These are phyloP conservation scores for Agrotis ipsilon DNA, from an alignment of 2,888 invertebrate genomes.

Conservation along the genomic window DNA sequence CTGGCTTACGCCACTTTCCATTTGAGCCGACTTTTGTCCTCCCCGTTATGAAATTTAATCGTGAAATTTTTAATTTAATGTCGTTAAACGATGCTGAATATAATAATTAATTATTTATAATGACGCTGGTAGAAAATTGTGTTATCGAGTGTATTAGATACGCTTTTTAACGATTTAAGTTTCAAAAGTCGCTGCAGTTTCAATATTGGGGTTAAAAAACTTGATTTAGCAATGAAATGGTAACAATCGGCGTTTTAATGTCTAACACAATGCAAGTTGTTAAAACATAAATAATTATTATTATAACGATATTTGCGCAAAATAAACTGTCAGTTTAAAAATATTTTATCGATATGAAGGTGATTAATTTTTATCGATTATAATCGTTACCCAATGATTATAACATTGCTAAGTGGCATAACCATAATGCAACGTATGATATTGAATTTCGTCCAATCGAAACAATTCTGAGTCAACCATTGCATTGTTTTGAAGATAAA, in stretches of 20 bases:
- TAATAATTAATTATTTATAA: slow-evolving; percentile 35
- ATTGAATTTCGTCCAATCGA: slow-evolving; percentile 52
- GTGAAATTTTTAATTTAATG: slow-evolving; percentile 60
- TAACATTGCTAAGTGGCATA: slow-evolving; percentile 62
- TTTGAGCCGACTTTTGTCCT: slow-evolving; percentile 58
- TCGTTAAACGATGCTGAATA: slow-evolving; percentile 25
- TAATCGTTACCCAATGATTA: slow-evolving; percentile 59
- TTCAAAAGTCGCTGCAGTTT: slow-evolving; percentile 15
- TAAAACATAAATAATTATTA: slow-evolving; percentile 18
- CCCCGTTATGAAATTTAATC: slow-evolving; percentile 49
- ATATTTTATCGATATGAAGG: slow-evolving; percentile 49
- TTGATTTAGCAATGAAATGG: slow-evolving; percentile 32
- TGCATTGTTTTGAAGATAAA: slow-evolving; percentile 59
- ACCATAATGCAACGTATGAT: slow-evolving; percentile 59
- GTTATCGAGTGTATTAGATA: slow-evolving; percentile 28
- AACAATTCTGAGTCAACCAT: slow-evolving; percentile 54
- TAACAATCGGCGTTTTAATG: slow-evolving; percentile 25
- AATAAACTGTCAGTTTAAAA: slow-evolving; percentile 41
- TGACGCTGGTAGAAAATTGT: slow-evolving; percentile 13
- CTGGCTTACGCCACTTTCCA: slow-evolving; percentile 58
- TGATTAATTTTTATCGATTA: slow-evolving; percentile 56
- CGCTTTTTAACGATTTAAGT: slow-evolving; percentile 5
- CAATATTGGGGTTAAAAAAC: slow-evolving; percentile 30
- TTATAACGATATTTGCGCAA: slow-evolving; percentile 56
- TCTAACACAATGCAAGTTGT: slow-evolving; percentile 28